Evolutionary conservation across 2,113 vertebrate genomes (phyloP), one percentile per base, ranked within the genome.

Genomic region (Myrmecobius fasciatus): DNA sequence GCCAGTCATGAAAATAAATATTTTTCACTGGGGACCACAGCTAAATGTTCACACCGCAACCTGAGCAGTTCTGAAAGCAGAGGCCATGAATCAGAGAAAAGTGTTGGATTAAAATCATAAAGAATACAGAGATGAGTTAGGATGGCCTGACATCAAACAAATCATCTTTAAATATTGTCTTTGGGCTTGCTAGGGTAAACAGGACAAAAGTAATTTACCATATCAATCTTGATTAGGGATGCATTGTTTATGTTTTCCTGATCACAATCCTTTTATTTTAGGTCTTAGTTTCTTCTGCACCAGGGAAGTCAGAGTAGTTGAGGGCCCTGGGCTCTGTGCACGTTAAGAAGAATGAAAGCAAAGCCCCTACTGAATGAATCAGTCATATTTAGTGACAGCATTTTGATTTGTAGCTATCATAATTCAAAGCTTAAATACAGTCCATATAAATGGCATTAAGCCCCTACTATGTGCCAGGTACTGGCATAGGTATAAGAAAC

Each of bases 351-450:
- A 36, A 95, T 92, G n/a, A 83, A 90, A 95, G 90, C 7, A 90
- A 94, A 97, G 93, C 46, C 53, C 48, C 93, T 52, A 83, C 94
- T 91, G 53, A 94, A 90, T 94, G 52, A 95, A 96, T 83, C 0
- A 43, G n/a, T 24, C 67, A 20, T 22, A 83, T 43, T 83, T 20
- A 43, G 6, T 83, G 67, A 47, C 60, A 49, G 6, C 48, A 0
- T 90, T 97, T 96, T 96, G 92, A 54, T 52, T 43, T 89, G 92
- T 46, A 91, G 22, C 25, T 51, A 25, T 0, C 25, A 95, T 91
- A 89, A 22, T 52, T 94, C 75, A 94, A 93, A 9, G 0, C 52
- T 95, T 91, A 4, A 75, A n/a, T 20, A n/a, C 14, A 75, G 36
- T 83, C 7, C 17, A 43, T n/a, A 22, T 43, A 6, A 83, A 83